Base-by-base conservation (phyloP, 2,888 invertebrate genomes). In the Tenthredo amoena region DNA sequence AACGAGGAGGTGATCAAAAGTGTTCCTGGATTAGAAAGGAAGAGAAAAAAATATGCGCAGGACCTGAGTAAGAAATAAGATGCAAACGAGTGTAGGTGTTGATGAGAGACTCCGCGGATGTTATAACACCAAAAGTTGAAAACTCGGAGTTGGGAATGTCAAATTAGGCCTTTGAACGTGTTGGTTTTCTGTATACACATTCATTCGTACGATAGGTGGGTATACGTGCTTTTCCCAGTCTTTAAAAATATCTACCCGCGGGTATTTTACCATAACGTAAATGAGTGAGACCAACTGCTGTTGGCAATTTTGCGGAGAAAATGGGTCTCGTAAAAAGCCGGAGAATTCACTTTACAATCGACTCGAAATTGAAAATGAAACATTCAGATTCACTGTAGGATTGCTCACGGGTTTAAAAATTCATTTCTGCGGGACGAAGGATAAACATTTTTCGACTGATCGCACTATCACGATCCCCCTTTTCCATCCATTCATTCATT, bases 11-110 rank as follows among this genome's bases (percentile, higher is more conserved):
- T 77, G 26, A 47, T 50, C 2, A 55, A 47, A 50, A 55, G 77
- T 31, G 18, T 50, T 55, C 31, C 15, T 18, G 55, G n/a, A 50
- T 55, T 77, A 77, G 43, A 43, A 77, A 12, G 43, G 21, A n/a
- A 40, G n/a, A n/a, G 15, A 7, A 31, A 74, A 74, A 74, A 74
- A 6, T 10, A 72, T 26, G 15, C 9, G 74, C 71, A 76, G 18
- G 18, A 77, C 34, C 21, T 10, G 31, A 31, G 55, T 34, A 18
- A 55, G 0, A 50, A 77, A 55, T 55, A 31, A 77, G 55, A 77
- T 77, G 77, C 50, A 76, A 76, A 76, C 47, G 76, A 76, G 26
- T 47, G 43, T 55, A 77, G 77, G 31, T 77, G 55, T 50, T 50
- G 55, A 77, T 77, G 77, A 77, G 50, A 77, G 55, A 77, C 18